Evolutionary conservation across 2,113 vertebrate genomes (phyloP), one percentile per base, ranked within the genome.

Genomic region (Sapayoa aenigma): DNA sequence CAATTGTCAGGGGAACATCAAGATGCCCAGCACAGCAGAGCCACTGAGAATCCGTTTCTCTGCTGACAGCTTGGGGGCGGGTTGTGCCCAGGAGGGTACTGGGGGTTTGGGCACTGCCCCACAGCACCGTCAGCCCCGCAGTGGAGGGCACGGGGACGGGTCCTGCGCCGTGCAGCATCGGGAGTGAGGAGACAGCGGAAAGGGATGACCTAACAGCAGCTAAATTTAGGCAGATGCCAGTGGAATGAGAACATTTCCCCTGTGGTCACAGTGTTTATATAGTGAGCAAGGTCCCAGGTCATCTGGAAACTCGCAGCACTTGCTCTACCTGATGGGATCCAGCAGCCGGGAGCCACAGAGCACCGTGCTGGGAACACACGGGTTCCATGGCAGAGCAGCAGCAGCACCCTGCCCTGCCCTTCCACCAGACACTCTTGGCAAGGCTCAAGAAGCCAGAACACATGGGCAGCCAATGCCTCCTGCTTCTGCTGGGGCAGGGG

Each of bases 181-280:
- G 68, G 25, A 66, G 42, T 0, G 5, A 56, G 71, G 46, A 50
- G 50, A 6, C 84, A 12, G 92, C 4, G 4, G 81, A 21, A 37
- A 65, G 41, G 66, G 82, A 55, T 95, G 96, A 95, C 9, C 55
- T 84, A 23, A 94, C 22, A 94, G 88, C 85, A 28, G 90, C 94
- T 94, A 96, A 93, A 94, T 94, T 93, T 96, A 95, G 94, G 27
- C 83, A 89, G 88, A 94, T 97, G 83, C 96, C 94, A 1, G 63
- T 6, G 35, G 6, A 42, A 72, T 97, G 96, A 97, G 92, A 55
- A 28, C 95, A 96, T 4, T 95, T 95, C 94, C 96, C 94, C 96
- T 81, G 89, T 92, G 95, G 94, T 95, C 89, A 56, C 89, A 0
- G 63, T 89, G 95, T 94, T 96, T 93, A 93, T 89, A 81, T 2